A percentile compares a stretch with the other conserved stretches of the same genome.
Evolutionary conservation across 1,140 invertebrate genomes (phyloP).

Genomic region (Nixonia krombeini): DNA sequence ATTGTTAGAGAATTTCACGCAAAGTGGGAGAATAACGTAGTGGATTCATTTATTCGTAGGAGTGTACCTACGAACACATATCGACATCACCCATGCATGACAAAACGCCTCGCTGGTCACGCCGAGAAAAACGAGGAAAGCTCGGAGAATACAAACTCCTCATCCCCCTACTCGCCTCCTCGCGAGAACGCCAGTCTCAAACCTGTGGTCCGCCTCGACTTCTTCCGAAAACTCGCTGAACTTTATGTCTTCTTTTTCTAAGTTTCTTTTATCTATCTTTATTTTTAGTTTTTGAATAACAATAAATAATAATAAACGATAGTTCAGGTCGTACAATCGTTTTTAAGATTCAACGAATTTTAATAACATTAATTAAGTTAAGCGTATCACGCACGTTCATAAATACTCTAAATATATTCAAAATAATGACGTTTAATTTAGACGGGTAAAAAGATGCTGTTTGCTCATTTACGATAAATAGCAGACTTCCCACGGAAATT

Average conservation of each 20-base stretch:
- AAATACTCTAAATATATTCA: too few relatives aligned
- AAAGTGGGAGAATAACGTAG: constrained; percentile 31
- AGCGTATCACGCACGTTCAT: too few relatives aligned
- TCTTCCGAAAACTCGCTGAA: constrained; percentile 48
- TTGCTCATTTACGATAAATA: too few relatives aligned
- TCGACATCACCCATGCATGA: constrained; percentile 69
- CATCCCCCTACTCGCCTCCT: constrained; percentile 49
- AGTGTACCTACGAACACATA: constrained; percentile 59
- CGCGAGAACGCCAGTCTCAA: constrained; percentile 48
- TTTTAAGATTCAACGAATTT: too few relatives aligned
- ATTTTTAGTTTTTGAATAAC: neutral
- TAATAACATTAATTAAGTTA: too few relatives aligned
- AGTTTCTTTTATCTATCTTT: constrained; percentile 20
- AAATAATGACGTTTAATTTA: too few relatives aligned
- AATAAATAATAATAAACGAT: too few relatives aligned
- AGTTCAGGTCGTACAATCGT: too few relatives aligned
- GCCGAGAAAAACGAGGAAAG: constrained; percentile 66
- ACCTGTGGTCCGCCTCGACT: constrained; percentile 49
- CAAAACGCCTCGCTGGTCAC: constrained; percentile 68
- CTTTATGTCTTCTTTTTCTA: constrained; percentile 35
- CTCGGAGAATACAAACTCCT: constrained; percentile 59
- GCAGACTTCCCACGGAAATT: too few relatives aligned
- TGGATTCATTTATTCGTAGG: constrained; percentile 50
- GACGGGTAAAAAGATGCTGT: too few relatives aligned
- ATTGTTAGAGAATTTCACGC: constrained; percentile 42